Conservation (phyloP, 2,113 vertebrate species). For the Leptocoma aspasia region DNA sequence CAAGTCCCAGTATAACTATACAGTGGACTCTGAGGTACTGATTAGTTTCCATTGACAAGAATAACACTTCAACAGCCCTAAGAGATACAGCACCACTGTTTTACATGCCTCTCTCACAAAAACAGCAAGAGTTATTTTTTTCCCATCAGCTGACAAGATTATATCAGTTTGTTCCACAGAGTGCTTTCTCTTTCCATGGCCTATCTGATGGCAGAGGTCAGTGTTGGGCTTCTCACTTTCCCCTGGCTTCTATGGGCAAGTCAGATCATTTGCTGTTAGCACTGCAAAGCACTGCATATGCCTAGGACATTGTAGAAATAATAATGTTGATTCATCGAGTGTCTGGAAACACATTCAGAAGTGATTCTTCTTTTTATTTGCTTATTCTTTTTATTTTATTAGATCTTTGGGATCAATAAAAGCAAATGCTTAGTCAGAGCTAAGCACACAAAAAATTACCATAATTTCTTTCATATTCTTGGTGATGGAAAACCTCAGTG, state of each 20-base stretch:
- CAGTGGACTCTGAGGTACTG: background rate
- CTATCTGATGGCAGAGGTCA: background rate
- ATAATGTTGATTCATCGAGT: slow-evolving; percentile 4
- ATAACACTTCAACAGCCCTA: background rate
- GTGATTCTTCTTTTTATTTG: slow-evolving; percentile 23
- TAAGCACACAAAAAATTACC: background rate
- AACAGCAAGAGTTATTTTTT: background rate
- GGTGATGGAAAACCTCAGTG: background rate
- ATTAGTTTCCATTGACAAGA: background rate
- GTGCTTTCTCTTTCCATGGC: background rate
- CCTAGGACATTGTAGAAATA: background rate
- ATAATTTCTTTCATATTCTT: background rate
- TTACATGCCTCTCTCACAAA: background rate
- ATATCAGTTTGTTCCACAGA: background rate
- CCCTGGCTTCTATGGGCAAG: background rate
- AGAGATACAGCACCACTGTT: background rate
- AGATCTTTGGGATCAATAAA: slow-evolving; percentile 36
- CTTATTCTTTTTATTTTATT: background rate
- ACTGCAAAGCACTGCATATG: background rate
- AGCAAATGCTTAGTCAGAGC: slow-evolving; percentile 37
- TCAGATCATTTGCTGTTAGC: background rate
- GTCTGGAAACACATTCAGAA: background rate
- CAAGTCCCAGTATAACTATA: background rate
- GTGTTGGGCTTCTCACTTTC: background rate
- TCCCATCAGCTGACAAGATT: background rate